Evolutionary conservation across 2,797 vertebrate genomes (phyloP).

Genomic region (Enteromius fasciolatus): DNA sequence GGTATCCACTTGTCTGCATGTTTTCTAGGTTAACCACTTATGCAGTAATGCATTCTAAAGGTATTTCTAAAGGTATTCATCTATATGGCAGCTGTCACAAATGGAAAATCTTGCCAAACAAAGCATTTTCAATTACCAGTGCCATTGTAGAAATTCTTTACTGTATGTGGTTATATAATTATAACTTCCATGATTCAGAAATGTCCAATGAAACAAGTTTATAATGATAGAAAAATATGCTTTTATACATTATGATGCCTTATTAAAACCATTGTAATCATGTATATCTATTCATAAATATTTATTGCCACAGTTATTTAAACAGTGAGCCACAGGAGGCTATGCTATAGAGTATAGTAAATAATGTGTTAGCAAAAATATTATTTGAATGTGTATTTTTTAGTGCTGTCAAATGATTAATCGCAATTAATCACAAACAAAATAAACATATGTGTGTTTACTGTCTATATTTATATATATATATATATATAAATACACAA

Average conservation of each 20-base stretch:
- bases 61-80: neutral
- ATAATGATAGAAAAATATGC: neutral
- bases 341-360: neutral
- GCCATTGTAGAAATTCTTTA: neutral
- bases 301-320: neutral
- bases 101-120: neutral
- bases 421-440: no score
- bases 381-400: neutral
- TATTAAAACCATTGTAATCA: neutral
- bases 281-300: neutral
- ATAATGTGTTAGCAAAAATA: neutral
- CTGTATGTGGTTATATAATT: neutral
- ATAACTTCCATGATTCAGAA: neutral
- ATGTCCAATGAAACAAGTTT: neutral
- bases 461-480: no score
- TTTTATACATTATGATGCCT: neutral
- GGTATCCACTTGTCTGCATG: constrained; percentile 73
- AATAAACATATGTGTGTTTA: no score
- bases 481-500: no score
- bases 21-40: neutral
- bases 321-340: neutral
- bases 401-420: neutral
- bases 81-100: neutral
- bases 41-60: neutral
- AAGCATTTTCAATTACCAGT: neutral